Conservation (phyloP, 2,113 vertebrate species). For the Ptyas mucosa region DNA sequence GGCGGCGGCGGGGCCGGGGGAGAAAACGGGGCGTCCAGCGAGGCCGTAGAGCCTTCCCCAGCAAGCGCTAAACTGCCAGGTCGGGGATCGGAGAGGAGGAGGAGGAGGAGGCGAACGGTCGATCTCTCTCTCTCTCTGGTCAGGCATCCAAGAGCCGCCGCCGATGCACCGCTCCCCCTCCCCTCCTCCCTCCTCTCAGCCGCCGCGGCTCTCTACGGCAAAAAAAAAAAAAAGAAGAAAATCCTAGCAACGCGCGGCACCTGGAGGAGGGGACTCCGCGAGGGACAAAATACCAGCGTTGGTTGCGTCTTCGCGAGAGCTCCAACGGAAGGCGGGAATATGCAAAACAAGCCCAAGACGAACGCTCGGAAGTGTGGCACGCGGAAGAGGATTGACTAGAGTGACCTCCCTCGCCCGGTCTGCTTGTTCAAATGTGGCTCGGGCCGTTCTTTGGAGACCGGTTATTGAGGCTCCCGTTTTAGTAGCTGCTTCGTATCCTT, state of each 20-base stretch:
- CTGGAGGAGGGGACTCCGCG: slow-evolving; percentile 32
- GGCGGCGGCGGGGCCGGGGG: slow-evolving; percentile 17
- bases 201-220: background rate
- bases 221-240: background rate
- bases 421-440: background rate
- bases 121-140: background rate
- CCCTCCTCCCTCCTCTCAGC: background rate
- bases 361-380: background rate
- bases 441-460: background rate
- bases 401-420: background rate
- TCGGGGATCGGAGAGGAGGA: background rate
- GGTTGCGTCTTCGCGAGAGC: background rate
- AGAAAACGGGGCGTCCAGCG: slow-evolving; percentile 14
- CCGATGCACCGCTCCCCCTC: background rate
- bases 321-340: background rate
- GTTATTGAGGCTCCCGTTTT: background rate
- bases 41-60: background rate
- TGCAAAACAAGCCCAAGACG: background rate
- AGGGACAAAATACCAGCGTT: slow-evolving; percentile 48
- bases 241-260: slow-evolving; percentile 42
- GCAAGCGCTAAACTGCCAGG: background rate
- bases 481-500: background rate
- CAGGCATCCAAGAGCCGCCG: background rate
- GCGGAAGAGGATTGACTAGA: too few species aligned
- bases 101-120: background rate